These are phyloP conservation scores for Cyprinus carpio DNA, from an alignment of 2,113 vertebrate genomes.

Conservation along the genomic window DNA sequence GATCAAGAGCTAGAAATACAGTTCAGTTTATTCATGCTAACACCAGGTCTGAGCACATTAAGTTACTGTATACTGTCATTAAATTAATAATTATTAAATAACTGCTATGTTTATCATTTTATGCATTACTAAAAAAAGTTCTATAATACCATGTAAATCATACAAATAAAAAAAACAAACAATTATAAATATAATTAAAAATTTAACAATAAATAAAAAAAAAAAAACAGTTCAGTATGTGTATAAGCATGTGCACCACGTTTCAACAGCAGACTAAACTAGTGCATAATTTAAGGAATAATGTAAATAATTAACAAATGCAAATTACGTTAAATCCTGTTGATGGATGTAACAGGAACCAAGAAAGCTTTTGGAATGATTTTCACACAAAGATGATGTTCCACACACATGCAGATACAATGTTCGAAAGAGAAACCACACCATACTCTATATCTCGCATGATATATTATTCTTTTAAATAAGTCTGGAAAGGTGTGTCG, in stretches of 20 bases:
- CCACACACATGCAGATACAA: slow-evolving; percentile 22
- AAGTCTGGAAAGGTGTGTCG: slow-evolving; percentile 62
- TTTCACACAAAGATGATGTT: background rate
- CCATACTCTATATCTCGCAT: background rate
- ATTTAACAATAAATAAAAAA: background rate
- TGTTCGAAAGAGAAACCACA: background rate
- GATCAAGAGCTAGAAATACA: slow-evolving; percentile 2
- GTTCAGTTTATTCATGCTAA: background rate
- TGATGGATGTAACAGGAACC: background rate
- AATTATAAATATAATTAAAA: background rate
- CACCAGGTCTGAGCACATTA: background rate
- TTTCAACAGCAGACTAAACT: background rate
- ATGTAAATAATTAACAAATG: no score
- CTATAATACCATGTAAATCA: background rate
- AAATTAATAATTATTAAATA: background rate
- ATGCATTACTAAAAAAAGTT: no score
- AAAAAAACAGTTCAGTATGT: background rate
- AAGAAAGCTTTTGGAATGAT: background rate
- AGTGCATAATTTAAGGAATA: background rate
- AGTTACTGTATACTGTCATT: background rate
- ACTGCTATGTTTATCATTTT: no score
- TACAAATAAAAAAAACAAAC: background rate
- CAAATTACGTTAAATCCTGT: background rate
- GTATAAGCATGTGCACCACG: background rate
- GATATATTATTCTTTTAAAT: slow-evolving; percentile 17